Evolutionary conservation across 2,797 vertebrate genomes (phyloP).

Genomic region (Rachycentron canadum): DNA sequence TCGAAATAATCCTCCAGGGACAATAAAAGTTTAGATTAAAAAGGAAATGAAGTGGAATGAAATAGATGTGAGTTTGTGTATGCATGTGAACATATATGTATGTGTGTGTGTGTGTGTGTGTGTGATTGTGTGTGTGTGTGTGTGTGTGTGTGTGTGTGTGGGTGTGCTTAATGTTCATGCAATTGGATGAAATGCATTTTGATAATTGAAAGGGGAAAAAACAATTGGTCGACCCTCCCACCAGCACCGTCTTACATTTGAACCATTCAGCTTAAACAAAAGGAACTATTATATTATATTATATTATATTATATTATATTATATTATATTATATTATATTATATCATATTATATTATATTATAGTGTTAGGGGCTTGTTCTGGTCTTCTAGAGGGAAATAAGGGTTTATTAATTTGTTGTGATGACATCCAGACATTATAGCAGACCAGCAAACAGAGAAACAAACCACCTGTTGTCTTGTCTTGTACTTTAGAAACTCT

Average conservation of each 20-base stretch:
- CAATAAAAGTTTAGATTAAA: constrained; percentile 53
- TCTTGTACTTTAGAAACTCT: neutral
- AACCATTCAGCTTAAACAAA: constrained; percentile 22
- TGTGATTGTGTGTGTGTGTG: neutral
- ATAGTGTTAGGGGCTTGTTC: constrained; percentile 29
- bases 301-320: constrained; percentile 38
- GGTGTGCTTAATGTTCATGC: neutral
- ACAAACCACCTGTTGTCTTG: neutral
- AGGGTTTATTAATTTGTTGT: constrained; percentile 35
- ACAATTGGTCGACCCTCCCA: constrained; percentile 27
- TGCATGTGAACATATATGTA: too few relatives aligned
- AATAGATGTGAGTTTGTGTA: constrained; percentile 6
- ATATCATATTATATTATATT: constrained; percentile 26
- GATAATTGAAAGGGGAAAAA: constrained; percentile 46
- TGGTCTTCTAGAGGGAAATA: constrained; percentile 39
- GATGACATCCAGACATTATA: constrained; percentile 42
- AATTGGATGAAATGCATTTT: constrained; percentile 47
- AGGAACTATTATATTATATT: constrained; percentile 34
- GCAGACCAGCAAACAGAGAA: constrained; percentile 5
- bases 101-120: neutral
- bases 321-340: constrained; percentile 35
- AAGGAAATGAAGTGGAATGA: constrained; percentile 50
- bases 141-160: constrained; percentile 15
- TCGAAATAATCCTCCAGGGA: constrained; percentile 28
- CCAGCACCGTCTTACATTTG: neutral